A percentile compares a stretch with the other conserved stretches of the same genome.
These are phyloP conservation scores for Coregonus sp. DNA, from an alignment of 2,797 vertebrate genomes.

Conservation along the genomic window DNA sequence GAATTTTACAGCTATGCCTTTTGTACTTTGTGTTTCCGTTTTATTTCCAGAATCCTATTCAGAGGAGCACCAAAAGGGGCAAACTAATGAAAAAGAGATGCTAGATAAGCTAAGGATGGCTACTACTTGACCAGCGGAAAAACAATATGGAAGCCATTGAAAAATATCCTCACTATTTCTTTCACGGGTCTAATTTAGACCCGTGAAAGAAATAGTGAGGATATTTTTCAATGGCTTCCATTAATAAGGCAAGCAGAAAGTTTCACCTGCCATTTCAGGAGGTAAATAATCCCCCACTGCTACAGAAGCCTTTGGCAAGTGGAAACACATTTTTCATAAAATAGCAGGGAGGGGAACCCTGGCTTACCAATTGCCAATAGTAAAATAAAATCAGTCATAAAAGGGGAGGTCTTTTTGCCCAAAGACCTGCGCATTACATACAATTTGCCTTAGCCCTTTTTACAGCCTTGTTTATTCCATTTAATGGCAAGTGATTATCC, in stretches of 20 bases:
- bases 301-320: conserved; percentile 77
- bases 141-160: conserved; percentile 37
- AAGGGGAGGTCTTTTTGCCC: conserved; percentile 71
- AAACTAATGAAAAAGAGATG: conserved; percentile 47
- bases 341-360: conserved; percentile 82
- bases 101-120: conserved; percentile 56
- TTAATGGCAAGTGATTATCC: conserved; percentile 72
- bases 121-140: conserved; percentile 56
- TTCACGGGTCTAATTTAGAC: conserved; percentile 62
- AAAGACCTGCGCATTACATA: conserved; percentile 62
- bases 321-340: conserved; percentile 78
- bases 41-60: conserved; percentile 29
- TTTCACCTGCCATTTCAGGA: conserved; percentile 79
- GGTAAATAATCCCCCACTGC: conserved; percentile 62
- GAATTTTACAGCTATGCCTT: conserved; percentile 34
- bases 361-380: conserved; percentile 86
- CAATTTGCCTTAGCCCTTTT: conserved; percentile 66
- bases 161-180: conserved; percentile 58
- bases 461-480: conserved; percentile 73
- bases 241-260: conserved; percentile 80
- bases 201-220: not conserved
- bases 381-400: conserved; percentile 86
- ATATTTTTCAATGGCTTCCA: no score
- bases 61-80: conserved; percentile 34
- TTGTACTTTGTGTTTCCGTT: conserved; percentile 46